Evolutionary conservation across 2,113 vertebrate genomes (phyloP), one percentile per base, ranked within the genome.

Genomic region (Tauraco erythrolophus): DNA sequence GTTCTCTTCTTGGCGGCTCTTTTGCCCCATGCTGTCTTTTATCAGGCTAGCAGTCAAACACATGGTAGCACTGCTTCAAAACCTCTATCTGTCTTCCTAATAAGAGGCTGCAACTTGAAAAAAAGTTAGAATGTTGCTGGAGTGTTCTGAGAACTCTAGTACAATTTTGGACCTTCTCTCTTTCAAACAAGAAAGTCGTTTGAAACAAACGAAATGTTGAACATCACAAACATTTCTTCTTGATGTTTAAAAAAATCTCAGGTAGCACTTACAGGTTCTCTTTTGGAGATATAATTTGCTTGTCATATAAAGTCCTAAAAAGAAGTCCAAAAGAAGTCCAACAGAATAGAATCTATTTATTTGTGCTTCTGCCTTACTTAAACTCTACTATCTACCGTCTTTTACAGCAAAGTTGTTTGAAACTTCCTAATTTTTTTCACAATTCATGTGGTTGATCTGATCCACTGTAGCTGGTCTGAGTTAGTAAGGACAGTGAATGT

Each of bases 201-300:
- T 93, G n/a, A n/a, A n/a, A n/a, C n/a, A n/a, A n/a, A n/a, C n/a
- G n/a, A n/a, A n/a, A n/a, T n/a, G n/a, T 83, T 79, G 46, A 58
- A 70, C 41, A 85, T 91, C 77, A 58, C 88, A 92, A 97, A 80
- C 14, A 28, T 94, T 75, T 82, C 81, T 92, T 69, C 81, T 46
- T 92, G 84, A 60, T 58, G 92, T 94, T 93, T 54, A 51, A 84
- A 94, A 94, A 97, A 97, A 93, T 84, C 84, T 94, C 94, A 94
- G 70, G 84, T 84, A 65, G 65, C 54, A 91, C 19, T 78, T 72
- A 62, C 9, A 85, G 70, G 51, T 87, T 94, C 61, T 84, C 79
- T 92, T 97, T 89, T 56, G 90, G 70, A 80, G 45, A 64, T 69
- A 7, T 62, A 95, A 95, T 92, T 84, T 86, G 66, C 58, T 83